phyloP scores from a whole-genome alignment of 2,888 invertebrate species.

The Drosophila leonis region DNA sequence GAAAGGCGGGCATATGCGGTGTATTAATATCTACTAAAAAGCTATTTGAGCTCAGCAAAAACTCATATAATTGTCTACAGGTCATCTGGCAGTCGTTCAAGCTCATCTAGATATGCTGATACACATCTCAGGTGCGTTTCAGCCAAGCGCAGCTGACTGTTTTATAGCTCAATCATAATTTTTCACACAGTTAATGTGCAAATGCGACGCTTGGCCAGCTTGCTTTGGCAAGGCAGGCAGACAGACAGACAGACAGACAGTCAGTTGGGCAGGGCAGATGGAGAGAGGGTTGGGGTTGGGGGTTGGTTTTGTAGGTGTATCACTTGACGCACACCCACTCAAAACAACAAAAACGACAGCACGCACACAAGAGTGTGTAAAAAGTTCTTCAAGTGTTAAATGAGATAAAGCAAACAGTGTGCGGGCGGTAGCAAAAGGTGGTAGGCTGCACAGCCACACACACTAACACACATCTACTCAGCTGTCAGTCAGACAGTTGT shows the following conservation, averaged over 20 bases:
- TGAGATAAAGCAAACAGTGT: conserved; percentile 76
- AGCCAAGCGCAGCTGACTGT: conserved; percentile 73
- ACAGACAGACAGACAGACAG: conserved; percentile 2
- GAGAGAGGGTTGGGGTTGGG: too few species aligned
- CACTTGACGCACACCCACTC: conserved; percentile 30
- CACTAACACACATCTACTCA: conserved; percentile 11
- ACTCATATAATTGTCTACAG: background rate
- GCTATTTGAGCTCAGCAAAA: too few species aligned
- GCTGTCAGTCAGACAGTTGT: conserved; percentile 54
- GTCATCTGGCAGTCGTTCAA: background rate
- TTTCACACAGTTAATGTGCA: conserved; percentile 82
- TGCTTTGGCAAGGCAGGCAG: conserved; percentile 15
- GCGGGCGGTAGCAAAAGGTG: conserved; percentile 20
- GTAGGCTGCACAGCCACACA: background rate
- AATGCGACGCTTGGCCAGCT: conserved; percentile 59
- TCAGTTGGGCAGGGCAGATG: background rate
- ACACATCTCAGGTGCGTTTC: conserved; percentile 35
- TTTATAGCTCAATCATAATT: conserved; percentile 82
- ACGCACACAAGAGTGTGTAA: conserved; percentile 36
- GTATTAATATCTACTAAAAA: background rate
- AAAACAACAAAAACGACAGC: conserved; percentile 30
- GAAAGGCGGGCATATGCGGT: background rate
- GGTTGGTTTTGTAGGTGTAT: background rate
- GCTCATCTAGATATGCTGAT: background rate
- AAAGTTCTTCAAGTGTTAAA: conserved; percentile 79